Evolutionary conservation across 2,113 vertebrate species (phyloP).

Genomic region (Peromyscus leucopus): DNA sequence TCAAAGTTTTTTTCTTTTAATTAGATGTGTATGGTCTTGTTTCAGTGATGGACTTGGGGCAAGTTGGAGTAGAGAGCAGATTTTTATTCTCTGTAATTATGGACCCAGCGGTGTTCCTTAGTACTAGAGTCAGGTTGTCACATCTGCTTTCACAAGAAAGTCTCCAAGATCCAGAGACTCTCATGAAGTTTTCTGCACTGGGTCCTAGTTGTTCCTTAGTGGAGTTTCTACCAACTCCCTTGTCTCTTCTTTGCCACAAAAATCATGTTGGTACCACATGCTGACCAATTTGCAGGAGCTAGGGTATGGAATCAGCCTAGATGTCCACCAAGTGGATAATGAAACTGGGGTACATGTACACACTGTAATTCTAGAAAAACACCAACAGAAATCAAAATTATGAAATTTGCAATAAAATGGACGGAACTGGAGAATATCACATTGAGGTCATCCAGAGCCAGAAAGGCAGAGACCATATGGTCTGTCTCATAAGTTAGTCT

Average conservation of each 20-base stretch:
- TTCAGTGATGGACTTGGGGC: not conserved
- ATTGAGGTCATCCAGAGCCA: not conserved
- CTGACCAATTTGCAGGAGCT: not conserved
- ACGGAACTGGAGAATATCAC: not conserved
- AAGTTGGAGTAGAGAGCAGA: not conserved
- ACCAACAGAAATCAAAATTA: not conserved
- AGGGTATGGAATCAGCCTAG: not conserved
- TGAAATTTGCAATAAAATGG: not conserved
- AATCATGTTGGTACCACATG: not conserved
- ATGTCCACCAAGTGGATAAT: not conserved
- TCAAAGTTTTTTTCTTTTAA: not conserved
- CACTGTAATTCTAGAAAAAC: no score
- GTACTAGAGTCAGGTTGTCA: not conserved
- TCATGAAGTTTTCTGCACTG: not conserved
- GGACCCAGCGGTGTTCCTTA: not conserved
- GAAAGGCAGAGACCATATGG: not conserved
- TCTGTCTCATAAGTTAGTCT: not conserved
- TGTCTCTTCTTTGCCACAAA: not conserved
- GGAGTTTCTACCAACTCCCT: not conserved
- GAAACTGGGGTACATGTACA: not conserved
- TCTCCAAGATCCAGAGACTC: not conserved
- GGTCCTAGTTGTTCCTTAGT: not conserved
- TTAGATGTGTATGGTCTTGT: not conserved
- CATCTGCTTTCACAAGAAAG: not conserved
- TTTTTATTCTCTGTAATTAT: not conserved